Evolutionary conservation across 1,140 invertebrate genomes (phyloP).

Genomic region (Augochlora pura): DNA sequence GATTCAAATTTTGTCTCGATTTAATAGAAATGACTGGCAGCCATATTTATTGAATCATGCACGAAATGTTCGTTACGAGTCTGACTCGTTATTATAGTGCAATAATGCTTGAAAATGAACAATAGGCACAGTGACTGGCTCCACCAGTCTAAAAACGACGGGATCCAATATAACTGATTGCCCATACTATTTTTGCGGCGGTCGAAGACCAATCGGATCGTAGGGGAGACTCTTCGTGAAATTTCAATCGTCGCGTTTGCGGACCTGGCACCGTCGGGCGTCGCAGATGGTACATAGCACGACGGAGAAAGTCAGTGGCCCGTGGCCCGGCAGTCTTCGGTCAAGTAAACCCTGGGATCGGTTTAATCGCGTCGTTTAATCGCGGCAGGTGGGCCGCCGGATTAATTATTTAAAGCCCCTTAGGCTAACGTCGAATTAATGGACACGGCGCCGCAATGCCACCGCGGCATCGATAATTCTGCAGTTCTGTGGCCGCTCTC

Average conservation of each 20-base stretch:
- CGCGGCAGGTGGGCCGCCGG: constrained; percentile 44
- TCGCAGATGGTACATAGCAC: constrained; percentile 6
- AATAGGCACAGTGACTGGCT: too few relatives aligned
- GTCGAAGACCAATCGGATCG: too few relatives aligned
- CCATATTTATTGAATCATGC: too few relatives aligned
- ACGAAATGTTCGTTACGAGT: too few relatives aligned
- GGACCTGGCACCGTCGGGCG: neutral
- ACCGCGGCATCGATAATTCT: constrained; percentile 68
- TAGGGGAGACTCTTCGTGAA: neutral
- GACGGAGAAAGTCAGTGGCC: constrained; percentile 28
- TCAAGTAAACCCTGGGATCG: constrained; percentile 48
- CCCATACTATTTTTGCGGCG: too few relatives aligned
- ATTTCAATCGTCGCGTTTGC: neutral
- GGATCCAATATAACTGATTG: too few relatives aligned
- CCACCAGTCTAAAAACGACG: too few relatives aligned
- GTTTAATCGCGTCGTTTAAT: constrained; percentile 64
- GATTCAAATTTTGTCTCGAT: too few relatives aligned
- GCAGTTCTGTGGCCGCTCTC: constrained; percentile 50
- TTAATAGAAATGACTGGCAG: too few relatives aligned
- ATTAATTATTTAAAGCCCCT: constrained; percentile 72
- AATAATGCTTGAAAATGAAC: too few relatives aligned
- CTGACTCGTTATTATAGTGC: too few relatives aligned
- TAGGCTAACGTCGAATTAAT: constrained; percentile 71
- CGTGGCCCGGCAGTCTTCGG: constrained; percentile 27
- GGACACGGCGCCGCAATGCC: constrained; percentile 58